Evolutionary conservation across 2,888 invertebrate genomes (phyloP), one percentile per base, ranked within the genome.

Genomic region (Drosophila vallismaia): DNA sequence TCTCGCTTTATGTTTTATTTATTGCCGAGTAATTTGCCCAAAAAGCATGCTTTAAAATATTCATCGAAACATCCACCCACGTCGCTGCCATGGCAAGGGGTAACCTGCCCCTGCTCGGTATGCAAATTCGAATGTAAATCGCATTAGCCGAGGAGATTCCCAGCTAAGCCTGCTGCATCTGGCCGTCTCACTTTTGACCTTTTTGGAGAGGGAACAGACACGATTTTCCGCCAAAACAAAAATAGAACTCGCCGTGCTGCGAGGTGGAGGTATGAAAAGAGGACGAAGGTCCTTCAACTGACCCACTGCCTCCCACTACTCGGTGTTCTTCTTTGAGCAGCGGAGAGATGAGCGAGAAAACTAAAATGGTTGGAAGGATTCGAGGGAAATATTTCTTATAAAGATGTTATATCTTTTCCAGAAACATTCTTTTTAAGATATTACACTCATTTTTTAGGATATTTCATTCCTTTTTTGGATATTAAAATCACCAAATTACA

Each of bases 1-100:
- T 28, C 28, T 28, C 38, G 51, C 64, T 66, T 68, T 68, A 86
- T 64, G 66, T 64, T 64, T 64, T 64, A 66, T 86, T 78, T 82
- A 82, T 86, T 66, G 62, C 71, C 60, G 69, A 70, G 64, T 67
- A 84, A 85, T 81, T 81, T 72, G 68, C 74, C 81, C 81, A 84
- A 86, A 86, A 85, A 87, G 85, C 71, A 70, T 54, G 74, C 87
- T 68, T 78, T 87, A 67, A 82, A 86, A 84, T 85, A 82, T 82
- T 86, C 85, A 86, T 74, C 48, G 64, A 55, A 54, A 49, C 36
- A 50, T 24, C 45, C 48, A 58, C 8, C 31, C 38, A 48, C 28
- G n/a, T n/a, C n/a, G 10, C 33, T 10, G 4, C 33, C 33, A 5
- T 36, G 12, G 24, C 24, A 29, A 3, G 14, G n/a, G n/a, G 19